A percentile compares a stretch with the other conserved stretches of the same genome.
Conservation (phyloP, 92 coral and sea anemone genomes). For the Parazoanthus swiftii region DNA sequence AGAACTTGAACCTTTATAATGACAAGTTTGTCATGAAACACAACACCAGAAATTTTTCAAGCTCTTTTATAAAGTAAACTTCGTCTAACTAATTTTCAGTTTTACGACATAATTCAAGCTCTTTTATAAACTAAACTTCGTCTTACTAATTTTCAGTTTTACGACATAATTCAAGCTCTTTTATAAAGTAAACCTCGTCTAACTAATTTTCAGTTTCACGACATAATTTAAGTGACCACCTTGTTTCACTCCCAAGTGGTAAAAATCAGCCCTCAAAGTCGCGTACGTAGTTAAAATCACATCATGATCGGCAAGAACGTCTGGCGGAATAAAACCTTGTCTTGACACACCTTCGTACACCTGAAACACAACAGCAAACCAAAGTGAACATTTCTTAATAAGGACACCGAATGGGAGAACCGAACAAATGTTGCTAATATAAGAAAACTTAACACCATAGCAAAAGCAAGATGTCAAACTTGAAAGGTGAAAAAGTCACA, state of each 20-base stretch:
- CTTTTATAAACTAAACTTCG: neutral
- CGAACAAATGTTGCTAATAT: neutral
- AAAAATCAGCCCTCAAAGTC: conserved; percentile 87
- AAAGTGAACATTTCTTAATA: neutral
- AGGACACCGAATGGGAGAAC: neutral
- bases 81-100: neutral
- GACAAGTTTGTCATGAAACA: neutral
- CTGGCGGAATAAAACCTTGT: conserved; percentile 90
- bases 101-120: neutral
- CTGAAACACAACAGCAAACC: conserved; percentile 31
- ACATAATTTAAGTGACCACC: conserved; percentile 41
- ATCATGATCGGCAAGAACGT: conserved; percentile 85
- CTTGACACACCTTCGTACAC: conserved; percentile 93
- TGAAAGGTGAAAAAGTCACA: neutral
- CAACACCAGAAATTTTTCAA: neutral
- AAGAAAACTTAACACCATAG: no score
- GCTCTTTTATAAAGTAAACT: no score
- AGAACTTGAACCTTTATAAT: neutral
- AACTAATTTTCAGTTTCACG: neutral
- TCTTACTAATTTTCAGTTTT: neutral
- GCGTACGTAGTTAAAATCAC: conserved; percentile 89
- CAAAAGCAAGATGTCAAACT: neutral
- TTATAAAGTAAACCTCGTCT: neutral
- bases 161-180: neutral
- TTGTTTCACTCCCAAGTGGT: conserved; percentile 70